Base-by-base conservation (phyloP, 2,113 vertebrate genomes). In the Maccullochella peelii region DNA sequence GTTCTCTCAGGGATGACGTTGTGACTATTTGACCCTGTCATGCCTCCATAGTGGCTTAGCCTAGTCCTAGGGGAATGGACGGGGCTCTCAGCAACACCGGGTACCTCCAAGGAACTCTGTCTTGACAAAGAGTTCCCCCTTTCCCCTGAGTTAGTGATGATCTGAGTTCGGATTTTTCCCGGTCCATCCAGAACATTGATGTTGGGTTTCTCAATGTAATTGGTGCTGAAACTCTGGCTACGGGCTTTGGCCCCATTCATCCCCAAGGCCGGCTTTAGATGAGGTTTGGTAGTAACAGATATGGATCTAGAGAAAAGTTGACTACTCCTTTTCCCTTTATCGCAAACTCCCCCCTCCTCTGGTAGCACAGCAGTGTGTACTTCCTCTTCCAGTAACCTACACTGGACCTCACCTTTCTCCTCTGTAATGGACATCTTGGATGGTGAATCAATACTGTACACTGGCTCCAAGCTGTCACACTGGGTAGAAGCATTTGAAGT, bases 221-320 rank as follows among this genome's bases (percentile, higher is more conserved):
- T 96, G 50, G 91, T 33, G n/a, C 97, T 97, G 82, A 97, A 98
- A 74, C 97, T 98, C 94, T 97, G 97, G 87, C 97, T 98, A 0
- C 97, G 97, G 49, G 97, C 97, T 91, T 99, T 99, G 0, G 97
- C 97, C 9, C 97, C 97, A 0, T 96, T 98, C 97, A 98, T 98
- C 66, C 97, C 97, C 72, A 99, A 92, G 15, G 96, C 97, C 2
- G 97, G 97, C 77, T 97, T 98, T 12, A 97, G 89, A 79, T 97
- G 96, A 0, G 97, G 91, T 89, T 98, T 98, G 87, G 85, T 95
- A 21, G 86, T 94, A 40, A 97, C 96, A 52, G 97, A 97, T 91
- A 96, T 87, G 57, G 97, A 97, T 78, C 96, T 94, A 69, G 96
- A 96, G 71, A 94, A 95, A 52, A 94, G 94, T 79, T 94, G 96